Base-by-base conservation (phyloP, 2,113 vertebrate genomes). In the Scytalopus superciliaris region DNA sequence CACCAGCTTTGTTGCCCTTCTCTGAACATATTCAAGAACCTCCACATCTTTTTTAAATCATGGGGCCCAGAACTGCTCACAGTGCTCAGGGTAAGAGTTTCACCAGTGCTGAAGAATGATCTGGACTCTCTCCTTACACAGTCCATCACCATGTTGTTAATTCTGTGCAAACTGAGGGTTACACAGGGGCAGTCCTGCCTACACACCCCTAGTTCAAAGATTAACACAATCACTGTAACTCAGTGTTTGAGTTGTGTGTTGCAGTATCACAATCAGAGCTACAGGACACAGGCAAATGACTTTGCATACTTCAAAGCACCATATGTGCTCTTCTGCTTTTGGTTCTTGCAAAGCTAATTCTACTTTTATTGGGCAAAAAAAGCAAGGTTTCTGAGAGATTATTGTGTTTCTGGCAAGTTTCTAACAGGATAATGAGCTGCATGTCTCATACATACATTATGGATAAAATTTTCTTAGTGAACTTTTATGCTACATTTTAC, bases 281-380 rank as follows among this genome's bases (percentile, higher is more conserved):
- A 57, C 18, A 19, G 55, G 49, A 90, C 13, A 24, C 0, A 8
- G 52, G 31, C 75, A 94, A 92, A 96, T 50, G 2, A 78, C 68
- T 85, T 90, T 57, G 73, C 14, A 3, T 39, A 24, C 42, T 94
- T 69, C 93, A 93, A 97, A 76, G 69, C 45, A 56, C 39, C 31
- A 33, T 66, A 17, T 9, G 27, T 84, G 93, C 86, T 89, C 69
- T 79, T 45, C 11, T 4, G 45, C 31, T 79, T 64, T 60, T 21
- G 12, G 24, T 76, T 94, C 80, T 93, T 21, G 10, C 9, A 85
- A 63, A 87, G 39, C 47, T 63, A 90, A 81, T 82, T 35, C 24
- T 74, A 22, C 15, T 53, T 90, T 95, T 90, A 92, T 79, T 91
- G 72, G 69, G 8, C 70, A 84, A 72, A 62, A 31, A 83, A 15